These are phyloP conservation scores for Callionymus lyra DNA, from an alignment of 2,113 vertebrate genomes.

Conservation along the genomic window DNA sequence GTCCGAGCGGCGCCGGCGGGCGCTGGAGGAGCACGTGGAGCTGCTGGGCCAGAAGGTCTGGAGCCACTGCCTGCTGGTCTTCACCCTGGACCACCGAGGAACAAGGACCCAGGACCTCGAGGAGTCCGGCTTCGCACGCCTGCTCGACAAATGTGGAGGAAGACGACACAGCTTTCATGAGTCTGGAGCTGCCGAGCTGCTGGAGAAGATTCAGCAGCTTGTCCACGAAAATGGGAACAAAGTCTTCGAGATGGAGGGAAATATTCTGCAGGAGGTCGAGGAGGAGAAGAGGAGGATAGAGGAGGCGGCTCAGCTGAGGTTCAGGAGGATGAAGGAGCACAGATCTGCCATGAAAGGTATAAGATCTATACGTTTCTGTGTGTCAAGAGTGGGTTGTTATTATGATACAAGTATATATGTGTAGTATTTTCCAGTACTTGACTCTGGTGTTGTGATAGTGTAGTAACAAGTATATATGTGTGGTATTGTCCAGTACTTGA, in stretches of 20 bases:
- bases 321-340: conserved; percentile 28
- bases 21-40: conserved; percentile 54
- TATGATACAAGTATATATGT: too few species aligned
- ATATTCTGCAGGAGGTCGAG: conserved; percentile 1
- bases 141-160: conserved; percentile 36
- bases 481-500: too few species aligned
- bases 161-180: conserved; percentile 37
- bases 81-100: conserved; percentile 24
- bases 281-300: conserved; percentile 36
- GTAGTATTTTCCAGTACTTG: too few species aligned
- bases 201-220: conserved; percentile 40
- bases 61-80: conserved; percentile 50
- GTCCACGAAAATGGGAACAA: conserved; percentile 25
- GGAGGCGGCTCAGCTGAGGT: conserved; percentile 36
- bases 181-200: conserved; percentile 16
- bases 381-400: too few species aligned
- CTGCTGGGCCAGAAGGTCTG: conserved; percentile 52
- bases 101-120: neutral
- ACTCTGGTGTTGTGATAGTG: too few species aligned
- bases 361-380: neutral
- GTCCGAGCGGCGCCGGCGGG: conserved; percentile 35
- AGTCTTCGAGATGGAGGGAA: conserved; percentile 39
- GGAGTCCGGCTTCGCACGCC: conserved; percentile 31
- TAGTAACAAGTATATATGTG: too few species aligned
- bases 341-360: conserved; percentile 38